Conservation (phyloP, 2,797 vertebrate species). For the Peromyscus aztecus region DNA sequence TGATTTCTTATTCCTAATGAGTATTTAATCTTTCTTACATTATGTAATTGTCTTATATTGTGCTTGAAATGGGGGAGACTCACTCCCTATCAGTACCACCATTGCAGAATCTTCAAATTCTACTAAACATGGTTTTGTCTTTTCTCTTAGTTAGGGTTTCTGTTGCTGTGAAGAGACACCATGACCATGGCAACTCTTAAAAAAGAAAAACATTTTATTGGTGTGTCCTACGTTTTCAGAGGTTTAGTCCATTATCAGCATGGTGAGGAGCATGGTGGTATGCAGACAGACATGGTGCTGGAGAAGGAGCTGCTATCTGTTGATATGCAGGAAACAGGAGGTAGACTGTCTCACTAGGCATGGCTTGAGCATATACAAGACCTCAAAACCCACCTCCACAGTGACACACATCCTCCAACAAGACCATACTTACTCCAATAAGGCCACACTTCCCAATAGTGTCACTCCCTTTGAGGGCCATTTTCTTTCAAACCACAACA, state of each 20-base stretch:
- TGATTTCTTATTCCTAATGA: neutral
- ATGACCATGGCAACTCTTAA: neutral
- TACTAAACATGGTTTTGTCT: neutral
- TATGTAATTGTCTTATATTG: neutral
- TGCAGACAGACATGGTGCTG: neutral
- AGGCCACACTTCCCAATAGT: neutral
- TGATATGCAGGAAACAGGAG: neutral
- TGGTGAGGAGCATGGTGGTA: neutral
- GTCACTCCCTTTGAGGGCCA: neutral
- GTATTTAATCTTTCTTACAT: neutral
- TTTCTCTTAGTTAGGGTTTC: neutral
- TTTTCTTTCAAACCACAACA: neutral
- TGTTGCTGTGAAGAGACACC: neutral
- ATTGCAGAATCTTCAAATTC: neutral
- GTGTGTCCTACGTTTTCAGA: neutral
- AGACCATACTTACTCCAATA: neutral
- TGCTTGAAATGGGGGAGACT: neutral
- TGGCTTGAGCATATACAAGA: neutral
- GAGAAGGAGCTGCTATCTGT: neutral
- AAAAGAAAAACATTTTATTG: neutral
- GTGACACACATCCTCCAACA: neutral
- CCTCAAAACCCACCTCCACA: neutral
- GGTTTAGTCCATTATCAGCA: neutral
- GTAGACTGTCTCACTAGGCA: neutral
- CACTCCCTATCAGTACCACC: accelerated